Percentiles rank a stretch among this genome's conserved stretches.
Conservation (phyloP, 64 coral and sea anemone species). For the Actinia tenebrosa region DNA sequence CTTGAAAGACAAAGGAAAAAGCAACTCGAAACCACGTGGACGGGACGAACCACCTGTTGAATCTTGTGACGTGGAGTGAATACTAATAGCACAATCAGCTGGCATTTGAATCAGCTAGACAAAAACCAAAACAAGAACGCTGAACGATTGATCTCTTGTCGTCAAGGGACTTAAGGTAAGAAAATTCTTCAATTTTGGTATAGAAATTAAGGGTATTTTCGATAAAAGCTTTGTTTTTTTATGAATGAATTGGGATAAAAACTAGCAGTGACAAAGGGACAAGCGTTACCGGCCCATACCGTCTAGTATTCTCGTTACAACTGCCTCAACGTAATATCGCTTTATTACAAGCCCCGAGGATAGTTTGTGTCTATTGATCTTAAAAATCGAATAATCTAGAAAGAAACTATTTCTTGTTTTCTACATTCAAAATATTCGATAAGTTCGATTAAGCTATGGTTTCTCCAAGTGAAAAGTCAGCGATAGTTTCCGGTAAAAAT, state of each 20-base stretch:
- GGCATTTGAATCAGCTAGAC: constrained; percentile 42
- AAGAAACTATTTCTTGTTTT: neutral
- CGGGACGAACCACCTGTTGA: constrained; percentile 72
- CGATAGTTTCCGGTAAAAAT: neutral
- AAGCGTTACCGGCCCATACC: neutral
- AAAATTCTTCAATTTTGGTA: neutral
- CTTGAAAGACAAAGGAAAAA: constrained; percentile 31
- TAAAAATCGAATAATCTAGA: neutral
- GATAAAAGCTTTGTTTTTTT: neutral
- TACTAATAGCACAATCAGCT: constrained; percentile 8
- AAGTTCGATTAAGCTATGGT: neutral
- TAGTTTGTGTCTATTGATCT: neutral
- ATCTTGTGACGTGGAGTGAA: constrained; percentile 50
- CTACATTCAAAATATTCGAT: neutral
- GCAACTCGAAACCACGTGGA: constrained; percentile 57
- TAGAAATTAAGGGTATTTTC: neutral
- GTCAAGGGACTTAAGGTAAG: neutral
- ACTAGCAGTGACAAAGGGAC: neutral
- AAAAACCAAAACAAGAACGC: constrained; percentile 56
- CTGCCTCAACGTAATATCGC: neutral
- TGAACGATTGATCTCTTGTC: neutral
- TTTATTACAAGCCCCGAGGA: neutral
- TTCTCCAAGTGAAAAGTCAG: neutral
- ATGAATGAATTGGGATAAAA: neutral
- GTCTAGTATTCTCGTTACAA: neutral